phyloP scores from a whole-genome alignment of 2,888 invertebrate genomes.

The Blastobasis adustella region DNA sequence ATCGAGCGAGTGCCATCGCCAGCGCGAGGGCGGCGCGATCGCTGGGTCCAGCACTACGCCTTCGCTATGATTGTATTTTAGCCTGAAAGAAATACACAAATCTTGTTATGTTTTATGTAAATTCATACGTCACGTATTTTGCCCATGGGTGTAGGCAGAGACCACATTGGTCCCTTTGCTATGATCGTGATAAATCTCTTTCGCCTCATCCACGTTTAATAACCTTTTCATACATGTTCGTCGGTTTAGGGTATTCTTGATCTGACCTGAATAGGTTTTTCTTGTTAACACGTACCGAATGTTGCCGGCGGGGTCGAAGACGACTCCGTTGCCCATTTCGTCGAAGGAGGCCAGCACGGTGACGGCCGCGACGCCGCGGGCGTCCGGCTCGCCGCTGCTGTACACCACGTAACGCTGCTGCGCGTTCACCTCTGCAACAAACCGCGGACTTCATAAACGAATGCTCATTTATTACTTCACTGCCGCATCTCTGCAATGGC shows the following conservation, averaged over 20 bases:
- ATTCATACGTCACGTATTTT: too few relatives aligned
- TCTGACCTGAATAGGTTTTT: too few relatives aligned
- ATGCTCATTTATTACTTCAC: too few relatives aligned
- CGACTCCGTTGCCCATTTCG: slow-evolving; percentile 58
- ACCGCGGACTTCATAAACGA: neutral
- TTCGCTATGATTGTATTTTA: slow-evolving; percentile 67
- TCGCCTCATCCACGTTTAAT: too few relatives aligned
- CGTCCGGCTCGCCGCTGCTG: slow-evolving; percentile 55
- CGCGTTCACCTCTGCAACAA: slow-evolving; percentile 47
- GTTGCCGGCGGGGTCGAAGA: slow-evolving; percentile 61
- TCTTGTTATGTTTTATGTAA: too few relatives aligned
- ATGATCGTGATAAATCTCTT: too few relatives aligned
- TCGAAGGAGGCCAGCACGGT: slow-evolving; percentile 59
- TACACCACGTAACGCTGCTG: slow-evolving; percentile 56
- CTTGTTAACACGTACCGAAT: slow-evolving; percentile 35
- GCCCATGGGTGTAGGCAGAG: too few relatives aligned
- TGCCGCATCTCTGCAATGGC: too few relatives aligned
- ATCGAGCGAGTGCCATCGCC: slow-evolving; percentile 66
- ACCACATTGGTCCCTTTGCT: too few relatives aligned
- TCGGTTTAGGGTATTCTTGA: too few relatives aligned
- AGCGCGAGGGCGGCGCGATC: slow-evolving; percentile 57
- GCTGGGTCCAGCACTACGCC: slow-evolving; percentile 55
- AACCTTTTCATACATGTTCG: too few relatives aligned
- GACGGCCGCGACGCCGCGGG: slow-evolving; percentile 46
- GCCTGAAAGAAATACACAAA: slow-evolving; percentile 23